These are phyloP conservation scores for Bhutanitis thaidina DNA, from an alignment of 2,888 invertebrate genomes.

Conservation along the genomic window DNA sequence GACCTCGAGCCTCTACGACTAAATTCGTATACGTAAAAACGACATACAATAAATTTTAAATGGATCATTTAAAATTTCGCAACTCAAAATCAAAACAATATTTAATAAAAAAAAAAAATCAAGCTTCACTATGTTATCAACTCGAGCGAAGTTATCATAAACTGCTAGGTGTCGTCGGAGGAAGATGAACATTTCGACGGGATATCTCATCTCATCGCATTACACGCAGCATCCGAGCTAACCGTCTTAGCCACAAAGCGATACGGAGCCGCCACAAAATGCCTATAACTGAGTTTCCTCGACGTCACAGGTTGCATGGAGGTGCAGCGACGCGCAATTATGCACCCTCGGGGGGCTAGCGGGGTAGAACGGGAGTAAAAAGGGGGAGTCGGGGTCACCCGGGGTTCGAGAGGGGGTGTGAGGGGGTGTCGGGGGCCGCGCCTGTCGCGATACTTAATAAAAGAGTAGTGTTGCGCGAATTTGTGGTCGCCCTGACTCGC, in stretches of 20 bases:
- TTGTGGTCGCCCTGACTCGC: constrained; percentile 41
- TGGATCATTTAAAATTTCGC: too few species aligned
- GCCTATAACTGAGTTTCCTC: constrained; percentile 51
- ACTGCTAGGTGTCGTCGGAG: neutral
- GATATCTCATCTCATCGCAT: constrained; percentile 14
- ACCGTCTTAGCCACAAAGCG: constrained; percentile 29
- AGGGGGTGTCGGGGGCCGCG: constrained; percentile 30
- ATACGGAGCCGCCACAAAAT: constrained; percentile 37
- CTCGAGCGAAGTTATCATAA: constrained; percentile 1
- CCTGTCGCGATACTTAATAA: constrained; percentile 44
- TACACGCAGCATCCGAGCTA: constrained; percentile 17
- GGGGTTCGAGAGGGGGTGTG: constrained; percentile 1
- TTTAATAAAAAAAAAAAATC: neutral
- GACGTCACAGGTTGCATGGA: constrained; percentile 42
- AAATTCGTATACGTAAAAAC: too few species aligned
- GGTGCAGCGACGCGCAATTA: constrained; percentile 43
- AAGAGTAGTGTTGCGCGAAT: constrained; percentile 53
- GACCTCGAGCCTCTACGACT: too few species aligned
- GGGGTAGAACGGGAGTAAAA: constrained; percentile 21
- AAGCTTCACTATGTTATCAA: neutral
- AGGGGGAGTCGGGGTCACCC: constrained; percentile 24
- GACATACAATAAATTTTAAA: too few species aligned
- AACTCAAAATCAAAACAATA: too few species aligned
- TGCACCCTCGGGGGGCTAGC: constrained; percentile 42
- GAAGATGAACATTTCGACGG: neutral